Evolutionary conservation across 2,888 invertebrate genomes (phyloP).

Genomic region (Caenorhabditis sp.): DNA sequence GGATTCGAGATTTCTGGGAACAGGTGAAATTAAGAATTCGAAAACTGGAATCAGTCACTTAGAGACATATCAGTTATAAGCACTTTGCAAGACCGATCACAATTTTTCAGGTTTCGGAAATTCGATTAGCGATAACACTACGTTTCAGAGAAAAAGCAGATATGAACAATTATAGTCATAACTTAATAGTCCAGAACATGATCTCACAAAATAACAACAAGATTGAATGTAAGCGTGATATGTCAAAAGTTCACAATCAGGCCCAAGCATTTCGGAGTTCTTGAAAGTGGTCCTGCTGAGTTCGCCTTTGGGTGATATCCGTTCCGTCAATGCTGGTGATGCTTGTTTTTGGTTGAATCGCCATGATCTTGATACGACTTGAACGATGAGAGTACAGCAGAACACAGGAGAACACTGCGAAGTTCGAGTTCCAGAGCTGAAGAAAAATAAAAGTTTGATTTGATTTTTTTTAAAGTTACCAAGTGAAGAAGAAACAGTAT

Average conservation of each 20-base stretch:
- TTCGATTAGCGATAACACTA: neutral
- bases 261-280: constrained; percentile 36
- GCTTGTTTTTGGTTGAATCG: constrained; percentile 15
- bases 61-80: neutral
- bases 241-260: neutral
- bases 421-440: constrained; percentile 32
- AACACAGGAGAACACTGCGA: constrained; percentile 14
- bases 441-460: neutral
- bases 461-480: neutral
- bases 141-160: neutral
- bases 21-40: neutral
- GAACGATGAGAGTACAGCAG: constrained; percentile 15
- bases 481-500: constrained; percentile 26
- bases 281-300: constrained; percentile 21
- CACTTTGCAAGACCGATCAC: neutral
- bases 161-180: neutral
- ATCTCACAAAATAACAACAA: neutral
- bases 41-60: neutral
- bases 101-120: neutral
- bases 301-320: neutral
- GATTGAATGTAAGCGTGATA: neutral
- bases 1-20: neutral
- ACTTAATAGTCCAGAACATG: neutral
- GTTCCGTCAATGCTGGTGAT: constrained; percentile 23
- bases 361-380: constrained; percentile 6